These are phyloP conservation scores for Eremophila alpestris DNA, from an alignment of 2,797 vertebrate species.

Conservation along the genomic window DNA sequence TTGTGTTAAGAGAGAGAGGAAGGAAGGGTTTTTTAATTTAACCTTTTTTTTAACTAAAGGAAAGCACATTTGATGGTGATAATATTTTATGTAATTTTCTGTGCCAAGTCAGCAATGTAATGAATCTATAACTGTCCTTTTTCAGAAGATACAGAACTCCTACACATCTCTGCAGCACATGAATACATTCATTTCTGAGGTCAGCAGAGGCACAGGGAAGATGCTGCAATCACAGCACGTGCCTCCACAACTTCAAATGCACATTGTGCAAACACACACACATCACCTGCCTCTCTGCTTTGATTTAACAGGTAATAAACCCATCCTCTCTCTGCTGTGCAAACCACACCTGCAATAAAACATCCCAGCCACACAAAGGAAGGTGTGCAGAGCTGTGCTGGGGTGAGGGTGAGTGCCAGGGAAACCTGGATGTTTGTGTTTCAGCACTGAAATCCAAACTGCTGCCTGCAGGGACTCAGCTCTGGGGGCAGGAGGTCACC, in stretches of 20 bases:
- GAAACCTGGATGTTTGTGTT: not conserved
- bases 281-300: not conserved
- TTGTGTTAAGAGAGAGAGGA: not conserved
- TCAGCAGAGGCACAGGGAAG: not conserved
- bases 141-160: not conserved
- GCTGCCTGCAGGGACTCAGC: fast-evolving
- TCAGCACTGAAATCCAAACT: not conserved
- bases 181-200: not conserved
- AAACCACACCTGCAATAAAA: not conserved
- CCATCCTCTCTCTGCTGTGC: not conserved
- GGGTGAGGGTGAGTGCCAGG: not conserved
- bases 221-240: not conserved
- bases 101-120: not conserved
- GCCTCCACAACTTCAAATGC: not conserved
- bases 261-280: not conserved
- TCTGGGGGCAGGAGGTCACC: not conserved
- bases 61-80: not conserved
- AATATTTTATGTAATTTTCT: not conserved
- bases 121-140: not conserved
- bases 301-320: not conserved
- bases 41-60: not conserved
- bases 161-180: not conserved
- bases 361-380: not conserved
- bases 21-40: not conserved
- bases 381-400: not conserved